These are phyloP conservation scores for Dicyrtoma fusca DNA, from an alignment of 2,888 invertebrate species.

Conservation along the genomic window DNA sequence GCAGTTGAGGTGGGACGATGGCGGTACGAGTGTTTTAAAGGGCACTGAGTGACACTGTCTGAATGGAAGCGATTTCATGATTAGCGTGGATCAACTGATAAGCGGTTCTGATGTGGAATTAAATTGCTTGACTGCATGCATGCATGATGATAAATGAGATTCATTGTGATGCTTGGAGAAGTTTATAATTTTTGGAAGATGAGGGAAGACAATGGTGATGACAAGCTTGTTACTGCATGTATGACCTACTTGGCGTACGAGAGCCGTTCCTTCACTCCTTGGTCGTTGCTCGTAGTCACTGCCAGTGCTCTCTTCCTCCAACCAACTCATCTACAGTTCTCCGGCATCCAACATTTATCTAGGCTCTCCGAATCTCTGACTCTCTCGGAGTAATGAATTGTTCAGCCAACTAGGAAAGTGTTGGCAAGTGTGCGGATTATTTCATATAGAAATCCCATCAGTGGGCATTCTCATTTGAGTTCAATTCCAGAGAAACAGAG, in stretches of 20 bases:
- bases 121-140: too few relatives aligned
- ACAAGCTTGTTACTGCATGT: not conserved
- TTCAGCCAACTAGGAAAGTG: constrained; percentile 6
- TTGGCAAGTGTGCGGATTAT: constrained; percentile 4
- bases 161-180: too few relatives aligned
- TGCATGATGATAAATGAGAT: too few relatives aligned
- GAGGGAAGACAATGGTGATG: constrained; percentile 8
- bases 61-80: too few relatives aligned
- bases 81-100: too few relatives aligned
- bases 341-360: not conserved
- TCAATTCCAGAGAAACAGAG: constrained; percentile 4
- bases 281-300: not conserved
- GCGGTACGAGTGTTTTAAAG: too few relatives aligned
- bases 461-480: not conserved
- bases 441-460: not conserved
- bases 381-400: constrained; percentile 13
- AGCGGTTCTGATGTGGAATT: too few relatives aligned
- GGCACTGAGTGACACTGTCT: too few relatives aligned
- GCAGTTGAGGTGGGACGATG: too few relatives aligned
- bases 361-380: not conserved
- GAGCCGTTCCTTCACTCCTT: not conserved
- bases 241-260: not conserved
- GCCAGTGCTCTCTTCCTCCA: not conserved
- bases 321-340: too few relatives aligned
- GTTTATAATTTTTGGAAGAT: not conserved